Evolutionary conservation across 2,888 invertebrate genomes (phyloP).

Genomic region (Dysmachus trigonus): DNA sequence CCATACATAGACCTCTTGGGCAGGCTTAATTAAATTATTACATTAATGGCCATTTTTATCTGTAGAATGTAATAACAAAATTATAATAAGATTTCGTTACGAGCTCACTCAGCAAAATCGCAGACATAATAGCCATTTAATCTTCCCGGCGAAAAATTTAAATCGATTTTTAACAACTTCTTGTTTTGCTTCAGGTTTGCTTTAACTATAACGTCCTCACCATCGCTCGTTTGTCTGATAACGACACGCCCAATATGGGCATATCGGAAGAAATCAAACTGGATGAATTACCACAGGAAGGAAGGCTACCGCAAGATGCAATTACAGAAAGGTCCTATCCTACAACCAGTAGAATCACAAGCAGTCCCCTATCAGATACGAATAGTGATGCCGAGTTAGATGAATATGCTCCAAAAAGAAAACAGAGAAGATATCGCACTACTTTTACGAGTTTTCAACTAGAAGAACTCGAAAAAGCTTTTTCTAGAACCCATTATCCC

Average conservation of each 20-base stretch:
- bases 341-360: conserved; percentile 62
- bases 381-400: conserved; percentile 75
- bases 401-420: conserved; percentile 86
- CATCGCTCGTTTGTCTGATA: conserved; percentile 48
- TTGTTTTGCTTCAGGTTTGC: conserved; percentile 45
- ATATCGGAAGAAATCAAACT: conserved; percentile 66
- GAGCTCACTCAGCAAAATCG: not conserved
- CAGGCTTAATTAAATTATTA: conserved; percentile 43
- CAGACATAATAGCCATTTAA: not conserved
- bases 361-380: conserved; percentile 68
- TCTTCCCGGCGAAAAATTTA: not conserved
- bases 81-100: conserved; percentile 39
- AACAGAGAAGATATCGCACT: conserved; percentile 90
- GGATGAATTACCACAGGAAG: conserved; percentile 65
- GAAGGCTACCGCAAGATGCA: conserved; percentile 62
- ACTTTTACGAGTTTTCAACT: conserved; percentile 94
- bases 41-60: conserved; percentile 45
- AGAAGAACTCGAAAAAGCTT: conserved; percentile 96
- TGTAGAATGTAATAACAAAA: conserved; percentile 34
- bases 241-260: conserved; percentile 59
- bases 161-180: conserved; percentile 35
- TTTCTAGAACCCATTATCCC: conserved; percentile 96
- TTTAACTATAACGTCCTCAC: conserved; percentile 46
- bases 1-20: not conserved
- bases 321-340: conserved; percentile 65